Percentiles rank a stretch among this genome's conserved stretches.
These are phyloP conservation scores for Electrophaes corylata DNA, from an alignment of 2,888 invertebrate genomes.

Conservation along the genomic window DNA sequence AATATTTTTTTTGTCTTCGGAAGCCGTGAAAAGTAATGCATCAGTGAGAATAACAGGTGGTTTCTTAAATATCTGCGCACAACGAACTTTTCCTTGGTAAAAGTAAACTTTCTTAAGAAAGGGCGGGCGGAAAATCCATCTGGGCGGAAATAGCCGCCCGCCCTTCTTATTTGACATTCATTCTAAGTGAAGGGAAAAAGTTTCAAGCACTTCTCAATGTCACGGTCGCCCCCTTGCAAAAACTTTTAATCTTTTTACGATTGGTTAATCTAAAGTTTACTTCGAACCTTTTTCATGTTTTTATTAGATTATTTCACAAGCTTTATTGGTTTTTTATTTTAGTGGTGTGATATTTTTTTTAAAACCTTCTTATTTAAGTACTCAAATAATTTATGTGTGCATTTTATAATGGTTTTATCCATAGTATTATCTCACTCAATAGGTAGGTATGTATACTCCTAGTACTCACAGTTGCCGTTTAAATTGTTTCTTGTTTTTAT, in stretches of 20 bases:
- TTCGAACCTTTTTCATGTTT: neutral
- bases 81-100: conserved; percentile 46
- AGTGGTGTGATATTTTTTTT: too few relatives aligned
- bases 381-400: too few relatives aligned
- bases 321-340: too few relatives aligned
- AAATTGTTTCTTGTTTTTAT: neutral
- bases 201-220: conserved; percentile 71
- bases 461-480: neutral
- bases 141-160: conserved; percentile 73
- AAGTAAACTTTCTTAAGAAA: conserved; percentile 68
- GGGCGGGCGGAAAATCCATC: conserved; percentile 59
- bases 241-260: conserved; percentile 36
- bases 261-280: neutral
- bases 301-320: neutral
- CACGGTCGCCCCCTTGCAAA: conserved; percentile 59
- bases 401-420: too few relatives aligned
- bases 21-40: neutral
- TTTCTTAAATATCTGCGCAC: conserved; percentile 24
- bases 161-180: conserved; percentile 78
- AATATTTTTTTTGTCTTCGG: too few relatives aligned
- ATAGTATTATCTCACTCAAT: too few relatives aligned
- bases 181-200: conserved; percentile 74
- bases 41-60: conserved; percentile 34
- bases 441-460: too few relatives aligned
- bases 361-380: too few relatives aligned